Evolutionary conservation across 2,797 vertebrate genomes (phyloP).

Genomic region (Urocyon cinereoargenteus): DNA sequence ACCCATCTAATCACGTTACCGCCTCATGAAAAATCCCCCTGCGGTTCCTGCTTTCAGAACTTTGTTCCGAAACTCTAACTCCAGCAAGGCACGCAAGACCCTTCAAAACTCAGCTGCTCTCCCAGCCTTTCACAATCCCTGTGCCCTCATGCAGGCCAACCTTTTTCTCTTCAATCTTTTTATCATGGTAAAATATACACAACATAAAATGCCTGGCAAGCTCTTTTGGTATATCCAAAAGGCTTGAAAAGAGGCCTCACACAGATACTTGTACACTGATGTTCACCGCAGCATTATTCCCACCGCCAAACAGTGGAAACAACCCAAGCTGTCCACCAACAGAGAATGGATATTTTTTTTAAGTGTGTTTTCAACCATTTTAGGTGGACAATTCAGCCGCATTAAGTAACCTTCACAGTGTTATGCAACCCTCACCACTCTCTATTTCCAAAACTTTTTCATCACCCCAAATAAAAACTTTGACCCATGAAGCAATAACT

Average conservation of each 20-base stretch:
- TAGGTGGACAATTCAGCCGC: background rate
- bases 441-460: background rate
- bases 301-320: background rate
- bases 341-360: background rate
- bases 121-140: background rate
- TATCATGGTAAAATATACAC: background rate
- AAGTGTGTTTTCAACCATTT: background rate
- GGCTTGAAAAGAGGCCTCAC: background rate
- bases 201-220: background rate
- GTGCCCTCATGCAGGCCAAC: background rate
- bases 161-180: background rate
- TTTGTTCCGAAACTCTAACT: background rate
- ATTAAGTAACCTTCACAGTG: no score
- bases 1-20: background rate
- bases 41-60: background rate
- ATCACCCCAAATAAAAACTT: background rate
- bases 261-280: fast-evolving
- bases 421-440: background rate
- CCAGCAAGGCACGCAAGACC: background rate
- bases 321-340: background rate
- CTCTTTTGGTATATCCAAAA: background rate
- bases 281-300: background rate
- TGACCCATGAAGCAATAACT: background rate
- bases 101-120: background rate
- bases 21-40: background rate